Evolutionary conservation across 2,888 invertebrate genomes (phyloP), one percentile per base, ranked within the genome.

Genomic region (Opisthograptis luteolata): DNA sequence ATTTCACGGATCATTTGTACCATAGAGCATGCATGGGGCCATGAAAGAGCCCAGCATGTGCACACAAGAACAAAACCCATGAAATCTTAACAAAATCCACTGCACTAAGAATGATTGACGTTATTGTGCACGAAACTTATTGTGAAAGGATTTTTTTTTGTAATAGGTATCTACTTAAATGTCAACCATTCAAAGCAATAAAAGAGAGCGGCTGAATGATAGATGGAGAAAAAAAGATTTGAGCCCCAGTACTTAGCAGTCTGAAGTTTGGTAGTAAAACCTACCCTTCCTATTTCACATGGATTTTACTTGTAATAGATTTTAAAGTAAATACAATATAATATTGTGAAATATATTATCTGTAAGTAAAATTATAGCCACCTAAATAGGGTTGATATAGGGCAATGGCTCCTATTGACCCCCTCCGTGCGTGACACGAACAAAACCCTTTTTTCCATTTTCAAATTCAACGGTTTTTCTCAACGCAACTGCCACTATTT

Each of bases 1-100:
- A 85, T 84, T 86, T 83, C 72, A 78, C 73, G 79, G 77, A 70
- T 74, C 76, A 81, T 84, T 86, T 78, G 66, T 50, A 48, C 48
- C 58, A 82, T 74, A 84, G 81, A 72, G 60, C 55, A 42, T 36
- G 20, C 43, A 62, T 60, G 61, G 57, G 61, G 56, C 65, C 47
- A 55, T 64, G 57, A 73, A 66, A 65, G 61, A 19, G 66, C 69
- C 68, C 63, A 59, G 56, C 65, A 60, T 60, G 70, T 59, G 62
- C 56, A 54, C 56, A 40, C 61, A 48, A 35, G 45, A 49, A 60
- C 55, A 57, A 57, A 54, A 37, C 60, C 68, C 65, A 62, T 73
- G 69, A 65, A 77, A 73, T 69, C 70, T 61, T 59, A 65, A 81
- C 79, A 81, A 80, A 73, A 62, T 60, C 58, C 61, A 36, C 41